Conservation (phyloP, 2,888 invertebrate species). For the Caenorhabditis plicata region DNA sequence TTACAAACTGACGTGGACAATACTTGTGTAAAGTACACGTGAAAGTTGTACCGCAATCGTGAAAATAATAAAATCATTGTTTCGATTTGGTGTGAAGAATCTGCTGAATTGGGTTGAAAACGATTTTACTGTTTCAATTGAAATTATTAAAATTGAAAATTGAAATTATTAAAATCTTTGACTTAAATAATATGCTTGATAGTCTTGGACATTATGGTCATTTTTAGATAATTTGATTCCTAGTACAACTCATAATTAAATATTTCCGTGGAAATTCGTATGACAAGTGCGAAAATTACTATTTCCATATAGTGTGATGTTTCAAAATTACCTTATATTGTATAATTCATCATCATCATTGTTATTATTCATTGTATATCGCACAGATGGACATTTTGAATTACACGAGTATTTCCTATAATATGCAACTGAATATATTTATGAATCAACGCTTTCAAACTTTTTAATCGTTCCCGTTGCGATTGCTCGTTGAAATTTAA, state of each 20-base stretch:
- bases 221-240: no score
- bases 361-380: conserved; percentile 41
- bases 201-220: no score
- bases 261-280: no score
- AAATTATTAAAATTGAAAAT: not conserved
- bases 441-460: conserved; percentile 25
- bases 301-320: conserved; percentile 1
- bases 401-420: conserved; percentile 32
- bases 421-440: conserved; percentile 13
- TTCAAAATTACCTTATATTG: conserved; percentile 20
- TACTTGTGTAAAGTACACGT: no score
- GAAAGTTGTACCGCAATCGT: no score
- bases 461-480: conserved; percentile 31
- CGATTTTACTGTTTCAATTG: not conserved
- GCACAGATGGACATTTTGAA: conserved; percentile 25
- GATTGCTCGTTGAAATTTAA: conserved; percentile 37
- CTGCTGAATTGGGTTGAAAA: not conserved
- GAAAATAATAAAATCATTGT: no score
- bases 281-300: no score
- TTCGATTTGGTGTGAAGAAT: no score
- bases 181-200: no score
- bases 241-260: no score
- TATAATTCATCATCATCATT: conserved; percentile 39
- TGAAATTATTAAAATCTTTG: no score
- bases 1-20: no score